Evolutionary conservation across 2,797 vertebrate genomes (phyloP).

Genomic region (Orientallactaga sibirica): DNA sequence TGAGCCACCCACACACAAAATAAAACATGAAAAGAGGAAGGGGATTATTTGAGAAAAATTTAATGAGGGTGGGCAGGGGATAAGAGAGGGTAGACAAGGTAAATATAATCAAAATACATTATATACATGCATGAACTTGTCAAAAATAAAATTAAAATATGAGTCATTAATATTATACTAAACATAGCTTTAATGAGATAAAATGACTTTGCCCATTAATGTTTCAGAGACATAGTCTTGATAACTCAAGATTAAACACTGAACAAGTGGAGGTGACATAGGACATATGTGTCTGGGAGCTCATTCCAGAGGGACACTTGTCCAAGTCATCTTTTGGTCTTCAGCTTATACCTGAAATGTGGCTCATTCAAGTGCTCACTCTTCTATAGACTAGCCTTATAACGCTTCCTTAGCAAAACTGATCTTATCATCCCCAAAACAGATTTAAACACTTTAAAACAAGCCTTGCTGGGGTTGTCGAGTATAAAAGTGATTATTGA

Average conservation of each 20-base stretch:
- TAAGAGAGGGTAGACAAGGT: too few species aligned
- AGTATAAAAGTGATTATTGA: background rate
- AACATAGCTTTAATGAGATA: background rate
- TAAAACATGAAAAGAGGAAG: too few species aligned
- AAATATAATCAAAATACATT: too few species aligned
- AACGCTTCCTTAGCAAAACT: background rate
- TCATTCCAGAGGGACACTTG: background rate
- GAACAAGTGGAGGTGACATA: background rate
- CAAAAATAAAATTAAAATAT: background rate
- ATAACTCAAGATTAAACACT: background rate
- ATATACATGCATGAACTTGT: too few species aligned
- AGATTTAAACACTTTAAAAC: background rate
- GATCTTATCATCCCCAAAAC: background rate
- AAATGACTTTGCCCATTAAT: background rate
- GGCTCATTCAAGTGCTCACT: too few species aligned
- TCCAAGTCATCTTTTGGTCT: background rate
- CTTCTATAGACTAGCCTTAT: background rate
- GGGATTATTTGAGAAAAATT: too few species aligned
- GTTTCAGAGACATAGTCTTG: background rate
- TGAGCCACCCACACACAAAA: too few species aligned
- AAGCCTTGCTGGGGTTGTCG: background rate
- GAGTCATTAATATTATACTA: background rate
- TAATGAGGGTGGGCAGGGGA: too few species aligned
- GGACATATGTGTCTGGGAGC: too few species aligned
- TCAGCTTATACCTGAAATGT: background rate